Evolutionary conservation across 2,797 vertebrate genomes (phyloP).

Genomic region (Pipistrellus kuhlii): DNA sequence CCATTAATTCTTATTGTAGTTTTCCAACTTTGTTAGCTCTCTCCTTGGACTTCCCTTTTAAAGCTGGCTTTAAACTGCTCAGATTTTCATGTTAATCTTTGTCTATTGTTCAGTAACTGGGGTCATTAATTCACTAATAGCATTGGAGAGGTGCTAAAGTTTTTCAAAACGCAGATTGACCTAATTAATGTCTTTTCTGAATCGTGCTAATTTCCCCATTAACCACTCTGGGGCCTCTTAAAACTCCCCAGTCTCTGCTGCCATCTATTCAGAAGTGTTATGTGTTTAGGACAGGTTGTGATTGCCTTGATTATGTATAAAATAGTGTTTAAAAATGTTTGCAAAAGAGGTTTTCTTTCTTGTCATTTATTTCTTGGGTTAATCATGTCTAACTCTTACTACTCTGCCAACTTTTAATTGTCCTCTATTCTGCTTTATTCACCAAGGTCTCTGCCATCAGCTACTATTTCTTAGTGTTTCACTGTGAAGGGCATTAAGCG

Average conservation of each 20-base stretch:
- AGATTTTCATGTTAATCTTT: slow-evolving; percentile 74
- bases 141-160: slow-evolving; percentile 80
- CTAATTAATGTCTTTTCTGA: slow-evolving; percentile 83
- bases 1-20: slow-evolving; percentile 50
- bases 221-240: slow-evolving; percentile 81
- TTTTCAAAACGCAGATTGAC: slow-evolving; percentile 80
- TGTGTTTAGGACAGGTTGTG: slow-evolving; percentile 64
- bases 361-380: slow-evolving; percentile 38
- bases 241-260: slow-evolving; percentile 75
- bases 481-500: slow-evolving; percentile 13
- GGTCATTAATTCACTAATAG: slow-evolving; percentile 82
- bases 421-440: slow-evolving; percentile 16
- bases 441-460: neutral
- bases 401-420: slow-evolving; percentile 7
- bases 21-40: slow-evolving; percentile 67
- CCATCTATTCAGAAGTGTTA: slow-evolving; percentile 74
- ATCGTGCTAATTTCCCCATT: slow-evolving; percentile 82
- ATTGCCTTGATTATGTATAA: slow-evolving; percentile 74
- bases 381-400: slow-evolving; percentile 47
- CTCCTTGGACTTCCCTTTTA: slow-evolving; percentile 34
- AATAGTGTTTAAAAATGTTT: slow-evolving; percentile 68
- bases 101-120: slow-evolving; percentile 74
- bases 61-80: slow-evolving; percentile 55
- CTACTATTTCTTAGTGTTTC: slow-evolving; percentile 4
- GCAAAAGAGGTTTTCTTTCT: slow-evolving; percentile 52